Base-by-base conservation (phyloP, 2,797 vertebrate species). In the Cirrhinus molitorella region DNA sequence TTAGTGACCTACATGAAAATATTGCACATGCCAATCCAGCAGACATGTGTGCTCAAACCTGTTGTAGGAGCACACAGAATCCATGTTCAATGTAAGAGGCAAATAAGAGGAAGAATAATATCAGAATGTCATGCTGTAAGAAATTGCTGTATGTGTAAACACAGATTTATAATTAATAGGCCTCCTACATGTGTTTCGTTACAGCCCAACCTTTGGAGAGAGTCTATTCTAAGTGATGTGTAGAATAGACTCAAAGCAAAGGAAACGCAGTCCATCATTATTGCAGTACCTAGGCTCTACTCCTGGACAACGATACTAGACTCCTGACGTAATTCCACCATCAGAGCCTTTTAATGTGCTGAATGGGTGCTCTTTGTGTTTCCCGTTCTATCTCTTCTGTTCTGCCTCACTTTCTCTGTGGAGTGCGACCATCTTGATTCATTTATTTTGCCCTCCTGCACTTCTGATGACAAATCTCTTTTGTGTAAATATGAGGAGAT, bases 301-400 rank as follows among this genome's bases (percentile, higher is more conserved):
- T 87, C 83, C 68, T 74, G 74, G 47, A 83, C 88, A 85, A 34
- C 4, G 74, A 82, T 57, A 53, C 74, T 80, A 87, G 34, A 49
- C 78, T 80, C 88, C 74, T 74, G 84, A 90, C 86, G 85, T 88
- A 84, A 91, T 83, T 55, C 28, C 84, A 65, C 77, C 75, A 71
- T 71, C 84, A 74, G 80, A 88, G 85, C 87, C 81, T 76, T 68
- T 86, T 34, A 55, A 28, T 85, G 76, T 81, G 75, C 85, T 88
- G 86, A 92, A 88, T 87, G 83, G 71, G 31, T 79, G 78, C 63
- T 87, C 88, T 91, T 90, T 92, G 87, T 92, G 6, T 87, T 59
- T 88, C 78, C 90, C 71, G 83, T 80, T 83, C 17, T 84, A 21
- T 25, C 53, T 59, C 40, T 61, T 34, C 23, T 75, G 63, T 85